These are phyloP conservation scores for Pseudotriccus pelzelni DNA, from an alignment of 2,797 vertebrate species.

Conservation along the genomic window DNA sequence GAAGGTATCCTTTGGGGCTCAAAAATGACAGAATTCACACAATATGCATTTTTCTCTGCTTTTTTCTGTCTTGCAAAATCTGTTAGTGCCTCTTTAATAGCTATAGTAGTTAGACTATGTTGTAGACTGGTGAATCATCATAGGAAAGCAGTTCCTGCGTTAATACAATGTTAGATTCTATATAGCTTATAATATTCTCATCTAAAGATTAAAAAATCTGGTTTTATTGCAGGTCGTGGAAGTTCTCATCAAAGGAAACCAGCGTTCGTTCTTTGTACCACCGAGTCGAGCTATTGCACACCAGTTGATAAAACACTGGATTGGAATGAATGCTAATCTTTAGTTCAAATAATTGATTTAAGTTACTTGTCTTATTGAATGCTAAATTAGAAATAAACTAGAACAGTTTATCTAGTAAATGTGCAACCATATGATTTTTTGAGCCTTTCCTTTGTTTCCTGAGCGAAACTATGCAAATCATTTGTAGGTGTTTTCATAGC, in stretches of 20 bases:
- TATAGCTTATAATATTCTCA: background rate
- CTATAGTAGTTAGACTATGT: background rate
- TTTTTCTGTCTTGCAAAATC: background rate
- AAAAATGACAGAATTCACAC: background rate
- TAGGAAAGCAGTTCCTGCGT: background rate
- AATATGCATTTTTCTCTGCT: accelerated
- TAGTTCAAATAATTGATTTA: conserved; percentile 45
- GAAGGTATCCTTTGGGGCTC: background rate
- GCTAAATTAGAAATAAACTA: background rate
- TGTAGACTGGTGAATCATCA: background rate
- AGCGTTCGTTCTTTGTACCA: conserved; percentile 77
- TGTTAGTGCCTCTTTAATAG: background rate
- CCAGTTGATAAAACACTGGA: conserved; percentile 91
- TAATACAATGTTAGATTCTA: background rate
- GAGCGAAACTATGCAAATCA: background rate
- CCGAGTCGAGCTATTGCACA: conserved; percentile 88
- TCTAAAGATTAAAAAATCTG: background rate
- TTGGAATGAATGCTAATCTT: conserved; percentile 86
- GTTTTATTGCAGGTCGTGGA: conserved; percentile 82
- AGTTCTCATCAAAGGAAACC: conserved; percentile 77
- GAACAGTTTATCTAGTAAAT: background rate
- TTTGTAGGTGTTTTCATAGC: background rate
- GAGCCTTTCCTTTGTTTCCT: background rate
- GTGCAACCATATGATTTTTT: background rate
- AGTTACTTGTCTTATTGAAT: background rate